Evolutionary conservation across 2,888 invertebrate genomes (phyloP), one percentile per base, ranked within the genome.

Genomic region (Lasioglossum leucozonium): DNA sequence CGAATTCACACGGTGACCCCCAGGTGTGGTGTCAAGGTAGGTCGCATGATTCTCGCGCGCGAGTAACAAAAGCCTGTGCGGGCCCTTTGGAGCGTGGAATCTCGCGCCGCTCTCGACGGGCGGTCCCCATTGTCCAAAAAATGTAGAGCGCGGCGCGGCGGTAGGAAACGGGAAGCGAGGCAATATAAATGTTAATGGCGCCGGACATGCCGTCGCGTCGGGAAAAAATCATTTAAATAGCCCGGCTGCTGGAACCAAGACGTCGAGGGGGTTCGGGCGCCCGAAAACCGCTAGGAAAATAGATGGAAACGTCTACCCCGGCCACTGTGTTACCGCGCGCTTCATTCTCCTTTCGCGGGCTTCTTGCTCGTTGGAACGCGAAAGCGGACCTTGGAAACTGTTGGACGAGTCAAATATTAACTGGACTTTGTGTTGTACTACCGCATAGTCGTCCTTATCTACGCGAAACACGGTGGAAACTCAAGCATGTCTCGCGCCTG

Each of bases 161-260:
- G 83, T 81, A 84, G 86, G 84, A 84, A 88, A 86, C 85, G 78
- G 79, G 81, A 89, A 87, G 88, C 83, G 84, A 88, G 72, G 90
- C 91, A 92, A 93, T 92, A 93, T 93, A 93, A 93, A 93, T 92
- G 93, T 92, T 93, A 93, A 93, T 93, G 91, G 84, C 75, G 73
- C 85, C 79, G 79, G 81, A 79, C 76, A 55, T n/a, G n/a, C 51
- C 82, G 62, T 62, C 16, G 65, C 34, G 22, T 6, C 16, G 65
- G 34, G 2, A 84, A 82, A 86, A 86, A 84, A 87, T 78, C 67
- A 82, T 85, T 84, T 78, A 77, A 83, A 87, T 72, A 42, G 47
- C 40, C 65, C 2, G 22, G 65, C 51, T 8, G 18, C 72, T 77
- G 79, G 67, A 71, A 86, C 78, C 65, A 81, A 87, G 82, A 90